phyloP scores from a whole-genome alignment of 2,113 vertebrate species.

The Hassar affinis region DNA sequence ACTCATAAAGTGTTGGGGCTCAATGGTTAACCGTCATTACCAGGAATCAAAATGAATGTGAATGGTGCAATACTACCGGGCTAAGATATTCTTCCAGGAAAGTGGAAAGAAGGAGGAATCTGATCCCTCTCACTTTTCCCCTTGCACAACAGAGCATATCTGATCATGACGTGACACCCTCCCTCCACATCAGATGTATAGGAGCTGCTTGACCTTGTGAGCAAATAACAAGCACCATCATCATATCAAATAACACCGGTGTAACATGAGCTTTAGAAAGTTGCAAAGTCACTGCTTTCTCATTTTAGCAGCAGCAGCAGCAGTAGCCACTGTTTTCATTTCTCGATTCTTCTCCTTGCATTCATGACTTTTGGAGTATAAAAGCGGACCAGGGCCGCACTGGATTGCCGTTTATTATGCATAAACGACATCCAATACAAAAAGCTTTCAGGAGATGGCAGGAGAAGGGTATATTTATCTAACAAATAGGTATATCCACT shows the following conservation, averaged over 20 bases:
- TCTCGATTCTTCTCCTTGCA: neutral
- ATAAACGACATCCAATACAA: neutral
- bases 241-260: conserved; percentile 14
- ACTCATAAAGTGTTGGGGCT: neutral
- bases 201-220: conserved; percentile 32
- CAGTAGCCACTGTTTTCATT: neutral
- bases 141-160: conserved; percentile 17
- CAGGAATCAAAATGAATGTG: conserved; percentile 11
- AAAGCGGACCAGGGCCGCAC: neutral
- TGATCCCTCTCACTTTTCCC: conserved; percentile 4
- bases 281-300: conserved; percentile 37
- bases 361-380: neutral
- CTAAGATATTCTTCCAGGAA: conserved; percentile 36
- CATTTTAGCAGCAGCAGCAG: neutral
- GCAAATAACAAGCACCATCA: conserved; percentile 21
- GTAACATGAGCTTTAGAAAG: conserved; percentile 29
- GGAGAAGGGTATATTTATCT: neutral
- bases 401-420: neutral
- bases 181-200: conserved; percentile 29
- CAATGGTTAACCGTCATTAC: neutral
- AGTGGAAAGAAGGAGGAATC: neutral
- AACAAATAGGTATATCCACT: neutral
- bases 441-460: neutral
- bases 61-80: conserved; percentile 18
- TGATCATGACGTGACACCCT: conserved; percentile 10